A percentile compares a stretch with the other conserved stretches of the same genome.
phyloP scores from a whole-genome alignment of 2,797 vertebrate genomes.

The Hemitrygon akajei region DNA sequence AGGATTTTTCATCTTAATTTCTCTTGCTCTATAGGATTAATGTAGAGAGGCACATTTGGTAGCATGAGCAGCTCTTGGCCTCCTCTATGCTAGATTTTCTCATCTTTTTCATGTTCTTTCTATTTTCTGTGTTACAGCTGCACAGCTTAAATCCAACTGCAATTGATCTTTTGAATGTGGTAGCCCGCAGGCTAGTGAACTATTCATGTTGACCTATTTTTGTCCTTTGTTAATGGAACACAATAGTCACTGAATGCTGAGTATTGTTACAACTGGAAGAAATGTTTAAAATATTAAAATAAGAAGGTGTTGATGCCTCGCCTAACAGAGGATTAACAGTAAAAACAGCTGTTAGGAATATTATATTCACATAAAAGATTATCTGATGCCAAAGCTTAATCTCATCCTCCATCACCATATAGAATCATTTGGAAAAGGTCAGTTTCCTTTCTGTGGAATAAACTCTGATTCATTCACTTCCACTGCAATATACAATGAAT shows the following conservation, averaged over 20 bases:
- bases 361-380: background rate
- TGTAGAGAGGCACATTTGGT: no score
- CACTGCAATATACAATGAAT: no score
- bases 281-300: background rate
- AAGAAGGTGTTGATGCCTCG: background rate
- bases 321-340: background rate
- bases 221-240: background rate
- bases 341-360: background rate
- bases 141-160: background rate
- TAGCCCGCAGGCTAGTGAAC: background rate
- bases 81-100: no score
- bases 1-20: no score
- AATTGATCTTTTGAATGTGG: background rate
- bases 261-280: background rate
- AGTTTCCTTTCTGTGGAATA: background rate
- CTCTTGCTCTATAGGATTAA: no score
- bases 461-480: no score
- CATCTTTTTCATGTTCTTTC: no score
- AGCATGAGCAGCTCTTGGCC: no score
- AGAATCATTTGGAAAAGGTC: background rate
- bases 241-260: background rate
- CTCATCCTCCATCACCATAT: background rate
- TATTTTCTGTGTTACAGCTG: background rate
- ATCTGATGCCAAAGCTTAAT: background rate
- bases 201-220: background rate